Percentiles rank a stretch among this genome's conserved stretches.
Conservation (phyloP, 2,888 invertebrate genomes). For the Brenthis daphne region DNA sequence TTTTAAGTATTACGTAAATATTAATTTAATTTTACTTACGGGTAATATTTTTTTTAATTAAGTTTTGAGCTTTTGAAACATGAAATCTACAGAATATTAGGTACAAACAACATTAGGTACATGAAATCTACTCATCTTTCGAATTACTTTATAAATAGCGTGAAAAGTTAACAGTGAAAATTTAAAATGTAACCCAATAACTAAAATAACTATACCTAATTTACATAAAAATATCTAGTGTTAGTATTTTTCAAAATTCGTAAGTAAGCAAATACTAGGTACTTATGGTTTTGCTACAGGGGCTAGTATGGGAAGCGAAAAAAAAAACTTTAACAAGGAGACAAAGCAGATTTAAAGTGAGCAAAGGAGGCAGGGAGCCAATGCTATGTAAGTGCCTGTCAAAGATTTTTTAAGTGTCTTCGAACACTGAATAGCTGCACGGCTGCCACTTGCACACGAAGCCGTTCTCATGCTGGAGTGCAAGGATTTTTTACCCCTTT, state of each 20-base stretch:
- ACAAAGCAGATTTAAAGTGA: constrained; percentile 50
- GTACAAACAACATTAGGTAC: too few species aligned
- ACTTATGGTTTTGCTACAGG: constrained; percentile 11
- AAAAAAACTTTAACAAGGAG: constrained; percentile 34
- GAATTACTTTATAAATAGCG: too few species aligned
- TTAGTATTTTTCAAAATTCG: background rate
- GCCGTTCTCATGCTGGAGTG: constrained; percentile 50
- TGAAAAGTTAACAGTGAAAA: too few species aligned
- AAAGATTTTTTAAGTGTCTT: constrained; percentile 75
- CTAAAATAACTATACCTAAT: too few species aligned
- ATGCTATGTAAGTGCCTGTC: constrained; percentile 60
- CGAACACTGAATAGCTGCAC: constrained; percentile 62
- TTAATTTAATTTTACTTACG: too few species aligned
- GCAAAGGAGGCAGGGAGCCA: constrained; percentile 37
- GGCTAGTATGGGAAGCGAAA: constrained; percentile 23
- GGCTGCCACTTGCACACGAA: constrained; percentile 73
- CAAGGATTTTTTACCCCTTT: constrained; percentile 45
- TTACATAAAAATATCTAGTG: background rate
- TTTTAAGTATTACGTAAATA: too few species aligned
- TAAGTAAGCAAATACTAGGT: background rate
- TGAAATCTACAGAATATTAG: too few species aligned
- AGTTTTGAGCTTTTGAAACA: too few species aligned
- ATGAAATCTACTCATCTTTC: too few species aligned
- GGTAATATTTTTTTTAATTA: too few species aligned
- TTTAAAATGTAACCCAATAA: too few species aligned